A percentile compares a stretch with the other conserved stretches of the same genome.
Conservation (phyloP, 2,113 vertebrate genomes). For the Murina feae region DNA sequence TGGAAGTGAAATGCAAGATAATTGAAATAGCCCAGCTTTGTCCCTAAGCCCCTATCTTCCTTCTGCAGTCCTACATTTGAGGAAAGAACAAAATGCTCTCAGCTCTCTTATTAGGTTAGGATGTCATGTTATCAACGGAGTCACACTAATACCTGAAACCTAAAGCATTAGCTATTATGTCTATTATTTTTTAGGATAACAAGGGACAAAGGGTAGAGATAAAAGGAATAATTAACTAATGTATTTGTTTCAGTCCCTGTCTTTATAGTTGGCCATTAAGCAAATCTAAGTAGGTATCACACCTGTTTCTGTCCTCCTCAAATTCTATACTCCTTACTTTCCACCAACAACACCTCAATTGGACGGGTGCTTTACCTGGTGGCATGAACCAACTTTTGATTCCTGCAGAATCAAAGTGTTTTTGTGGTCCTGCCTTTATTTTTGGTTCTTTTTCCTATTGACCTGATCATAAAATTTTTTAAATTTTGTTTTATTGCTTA, state of each 20-base stretch:
- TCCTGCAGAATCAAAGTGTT: background rate
- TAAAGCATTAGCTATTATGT: background rate
- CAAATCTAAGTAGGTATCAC: background rate
- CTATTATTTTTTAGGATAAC: background rate
- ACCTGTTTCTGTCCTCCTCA: background rate
- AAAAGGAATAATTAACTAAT: background rate
- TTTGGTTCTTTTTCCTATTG: background rate
- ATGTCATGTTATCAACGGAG: background rate
- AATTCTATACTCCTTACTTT: background rate
- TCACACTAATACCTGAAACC: background rate
- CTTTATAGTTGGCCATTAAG: background rate
- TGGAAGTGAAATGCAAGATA: background rate
- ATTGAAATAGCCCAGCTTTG: background rate
- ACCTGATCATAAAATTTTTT: too few species aligned
- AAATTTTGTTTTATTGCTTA: too few species aligned
- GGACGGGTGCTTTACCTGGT: background rate
- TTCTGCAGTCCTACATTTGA: background rate
- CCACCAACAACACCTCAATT: background rate
- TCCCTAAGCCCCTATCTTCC: background rate
- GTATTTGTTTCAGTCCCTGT: background rate
- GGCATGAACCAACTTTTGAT: background rate
- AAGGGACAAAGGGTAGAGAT: background rate
- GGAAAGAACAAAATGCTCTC: background rate
- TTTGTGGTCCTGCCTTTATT: background rate
- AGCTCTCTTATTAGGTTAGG: background rate